Percentiles rank a stretch among this genome's conserved stretches.
Evolutionary conservation across 2,888 invertebrate genomes (phyloP).

Genomic region (Agrenia bidenticulata): DNA sequence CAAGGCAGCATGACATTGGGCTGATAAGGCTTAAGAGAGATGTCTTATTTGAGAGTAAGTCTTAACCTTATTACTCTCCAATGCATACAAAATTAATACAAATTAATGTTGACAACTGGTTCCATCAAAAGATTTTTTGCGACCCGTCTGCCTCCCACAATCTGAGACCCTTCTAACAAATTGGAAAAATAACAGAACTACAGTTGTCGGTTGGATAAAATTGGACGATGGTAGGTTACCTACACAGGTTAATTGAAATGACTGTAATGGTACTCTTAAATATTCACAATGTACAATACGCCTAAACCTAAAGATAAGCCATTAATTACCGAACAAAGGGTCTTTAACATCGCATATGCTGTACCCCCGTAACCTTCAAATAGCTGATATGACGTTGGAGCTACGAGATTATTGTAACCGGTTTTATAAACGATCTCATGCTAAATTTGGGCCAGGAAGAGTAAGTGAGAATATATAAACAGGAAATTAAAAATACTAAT

Average conservation of each 20-base stretch:
- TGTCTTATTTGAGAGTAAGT: not conserved
- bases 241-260: too few relatives aligned
- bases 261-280: too few relatives aligned
- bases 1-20: slow-evolving; percentile 8
- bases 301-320: too few relatives aligned
- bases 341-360: slow-evolving; percentile 4
- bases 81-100: not conserved
- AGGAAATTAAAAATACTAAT: not conserved
- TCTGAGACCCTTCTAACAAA: not conserved
- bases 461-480: not conserved
- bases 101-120: not conserved
- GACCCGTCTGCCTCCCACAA: slow-evolving; percentile 6
- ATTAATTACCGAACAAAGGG: too few relatives aligned
- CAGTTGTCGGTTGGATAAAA: slow-evolving; percentile 1
- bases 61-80: not conserved
- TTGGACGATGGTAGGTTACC: slow-evolving; percentile 1
- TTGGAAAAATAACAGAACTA: slow-evolving; percentile 10
- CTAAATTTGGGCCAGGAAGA: slow-evolving; percentile 13
- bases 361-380: not conserved
- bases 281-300: too few relatives aligned
- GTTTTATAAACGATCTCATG: slow-evolving; percentile 14
- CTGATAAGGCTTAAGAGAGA: not conserved
- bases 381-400: slow-evolving; percentile 1
- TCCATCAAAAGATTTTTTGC: not conserved
- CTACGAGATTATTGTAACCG: slow-evolving; percentile 8